Evolutionary conservation across 1,140 invertebrate genomes (phyloP).

Genomic region (Triops longicaudatus): DNA sequence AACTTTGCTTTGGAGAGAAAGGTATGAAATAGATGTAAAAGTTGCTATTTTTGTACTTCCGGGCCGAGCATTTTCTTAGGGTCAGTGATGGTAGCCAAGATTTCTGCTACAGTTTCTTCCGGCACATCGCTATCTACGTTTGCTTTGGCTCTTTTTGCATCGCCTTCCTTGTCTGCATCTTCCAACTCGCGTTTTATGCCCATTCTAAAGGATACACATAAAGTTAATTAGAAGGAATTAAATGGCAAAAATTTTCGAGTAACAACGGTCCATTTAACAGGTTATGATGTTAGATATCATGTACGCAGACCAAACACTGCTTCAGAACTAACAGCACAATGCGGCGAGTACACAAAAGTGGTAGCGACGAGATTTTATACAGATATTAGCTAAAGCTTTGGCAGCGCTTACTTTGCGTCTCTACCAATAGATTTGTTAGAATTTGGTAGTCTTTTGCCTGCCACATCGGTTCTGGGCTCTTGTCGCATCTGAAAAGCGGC

Average conservation of each 20-base stretch:
- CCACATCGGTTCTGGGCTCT: conserved; percentile 26
- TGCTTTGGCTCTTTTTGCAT: conserved; percentile 16
- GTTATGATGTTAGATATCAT: too few relatives aligned
- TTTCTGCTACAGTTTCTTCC: conserved; percentile 61
- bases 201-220: neutral
- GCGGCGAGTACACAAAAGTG: conserved; percentile 15
- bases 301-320: conserved; percentile 21
- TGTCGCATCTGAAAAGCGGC: conserved; percentile 11
- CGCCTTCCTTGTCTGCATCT: conserved; percentile 42
- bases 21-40: neutral
- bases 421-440: neutral
- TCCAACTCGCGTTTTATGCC: conserved; percentile 27
- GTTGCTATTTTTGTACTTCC: conserved; percentile 47
- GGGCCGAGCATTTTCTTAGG: conserved; percentile 68
- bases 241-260: neutral
- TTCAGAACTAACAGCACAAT: conserved; percentile 20
- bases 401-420: neutral
- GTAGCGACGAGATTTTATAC: neutral
- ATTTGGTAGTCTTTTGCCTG: conserved; percentile 14
- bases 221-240: neutral
- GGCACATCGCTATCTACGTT: conserved; percentile 37
- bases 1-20: too few relatives aligned
- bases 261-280: neutral
- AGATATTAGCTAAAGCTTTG: too few relatives aligned
- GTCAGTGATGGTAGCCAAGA: conserved; percentile 66